Base-by-base conservation (phyloP, 1,140 invertebrate species). In the Conus ventricosus region DNA sequence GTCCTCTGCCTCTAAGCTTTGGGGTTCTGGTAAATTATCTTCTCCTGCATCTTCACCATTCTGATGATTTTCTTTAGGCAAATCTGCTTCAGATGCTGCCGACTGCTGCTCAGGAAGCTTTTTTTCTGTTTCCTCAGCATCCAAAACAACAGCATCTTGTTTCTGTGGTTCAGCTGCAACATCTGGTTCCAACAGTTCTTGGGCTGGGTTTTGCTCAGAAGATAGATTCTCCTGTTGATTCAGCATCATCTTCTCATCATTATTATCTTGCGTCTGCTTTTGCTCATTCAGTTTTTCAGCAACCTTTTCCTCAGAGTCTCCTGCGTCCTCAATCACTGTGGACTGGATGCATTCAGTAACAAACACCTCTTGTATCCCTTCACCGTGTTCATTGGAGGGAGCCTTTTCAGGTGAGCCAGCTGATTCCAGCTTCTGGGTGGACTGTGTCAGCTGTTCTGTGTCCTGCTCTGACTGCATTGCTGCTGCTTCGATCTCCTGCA, bases 401-500 rank as follows among this genome's bases (percentile, higher is more conserved):
- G 67, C 6, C 67, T 71, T 11, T 23, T 71, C 20, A 71, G 20
- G 6, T 7, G 67, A 71, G 20, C 17, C 20, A 20, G 17, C 23
- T 11, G 15, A 20, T 71, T 13, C 20, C 67, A 20, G 11, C 67
- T 71, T 20, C 15, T 11, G 67, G 67, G 20, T 63, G 60, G 60
- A 20, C 60, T 63, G 10, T 20, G 17, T 23, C 6, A n/a, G 13
- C 13, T 13, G 67, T 7, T n/a, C 20, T 1, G 67, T 20, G 17
- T 80, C 27, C 7, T 51, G 10, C 27, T 80, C 78, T 5, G 81
- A 83, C 15, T 84, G 54, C 25, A 84, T 4, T 15, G 82, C 82
- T 7, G 54, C 85, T 17, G 71, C 85, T 78, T 87, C 85, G 25
- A 87, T 87, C 54, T 87, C 39, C 85, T 87, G 85, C 71, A 87